A percentile compares a stretch with the other conserved stretches of the same genome.
phyloP scores from a whole-genome alignment of 2,888 invertebrate genomes.

The Imbricaverruca yamaguchii region DNA sequence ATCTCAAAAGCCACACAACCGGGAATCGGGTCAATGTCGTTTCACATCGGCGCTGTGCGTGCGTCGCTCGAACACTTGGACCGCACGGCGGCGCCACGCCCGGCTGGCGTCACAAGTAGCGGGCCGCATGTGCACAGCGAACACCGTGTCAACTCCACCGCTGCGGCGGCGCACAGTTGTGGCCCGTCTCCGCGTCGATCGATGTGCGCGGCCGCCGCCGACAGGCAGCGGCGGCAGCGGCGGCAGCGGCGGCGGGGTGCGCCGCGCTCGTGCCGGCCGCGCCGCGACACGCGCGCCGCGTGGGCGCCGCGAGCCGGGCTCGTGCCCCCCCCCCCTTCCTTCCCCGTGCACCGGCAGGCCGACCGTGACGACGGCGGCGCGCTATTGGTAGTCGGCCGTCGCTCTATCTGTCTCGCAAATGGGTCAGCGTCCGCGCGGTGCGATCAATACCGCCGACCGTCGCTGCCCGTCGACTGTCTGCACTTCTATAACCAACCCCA shows the following conservation, averaged over 20 bases:
- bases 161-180: neutral
- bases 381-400: constrained; percentile 8
- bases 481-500: neutral
- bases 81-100: too few relatives aligned
- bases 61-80: too few relatives aligned
- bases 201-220: neutral
- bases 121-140: neutral
- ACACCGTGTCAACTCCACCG: neutral
- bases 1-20: too few relatives aligned
- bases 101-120: neutral
- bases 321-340: neutral
- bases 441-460: constrained; percentile 13
- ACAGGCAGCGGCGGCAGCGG: neutral
- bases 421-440: constrained; percentile 1
- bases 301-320: neutral
- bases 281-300: neutral
- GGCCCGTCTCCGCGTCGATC: neutral
- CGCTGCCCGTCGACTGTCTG: neutral
- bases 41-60: too few relatives aligned
- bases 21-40: too few relatives aligned
- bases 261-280: neutral
- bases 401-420: constrained; percentile 21
- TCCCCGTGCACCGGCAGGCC: neutral
- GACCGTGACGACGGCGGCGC: neutral
- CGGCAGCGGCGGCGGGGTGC: constrained; percentile 2